A percentile compares a stretch with the other conserved stretches of the same genome.
Evolutionary conservation across 2,797 vertebrate species (phyloP).

Genomic region (Yasuhikotakia modesta): DNA sequence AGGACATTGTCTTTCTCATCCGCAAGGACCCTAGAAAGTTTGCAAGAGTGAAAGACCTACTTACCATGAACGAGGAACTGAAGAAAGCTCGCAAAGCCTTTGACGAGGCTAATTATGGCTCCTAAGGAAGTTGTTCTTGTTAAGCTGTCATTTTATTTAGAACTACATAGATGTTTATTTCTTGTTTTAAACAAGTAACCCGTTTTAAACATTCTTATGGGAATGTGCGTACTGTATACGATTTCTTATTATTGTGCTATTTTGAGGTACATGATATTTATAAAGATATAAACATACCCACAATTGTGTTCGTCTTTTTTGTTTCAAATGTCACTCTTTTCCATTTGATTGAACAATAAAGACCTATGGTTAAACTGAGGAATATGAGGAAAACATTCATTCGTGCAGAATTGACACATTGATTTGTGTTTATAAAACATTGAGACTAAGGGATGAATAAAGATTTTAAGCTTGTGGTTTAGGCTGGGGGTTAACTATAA

Average conservation of each 20-base stretch:
- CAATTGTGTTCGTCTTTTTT: not conserved
- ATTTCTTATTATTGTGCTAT: not conserved
- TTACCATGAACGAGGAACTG: conserved; percentile 98
- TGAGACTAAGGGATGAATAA: not conserved
- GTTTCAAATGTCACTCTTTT: not conserved
- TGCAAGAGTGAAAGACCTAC: conserved; percentile 93
- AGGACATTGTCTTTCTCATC: conserved; percentile 97
- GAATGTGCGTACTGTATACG: not conserved
- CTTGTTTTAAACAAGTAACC: accelerated
- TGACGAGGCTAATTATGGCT: conserved; percentile 96
- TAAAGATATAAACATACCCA: not conserved
- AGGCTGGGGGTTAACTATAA: not conserved
- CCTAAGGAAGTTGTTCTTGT: conserved; percentile 64
- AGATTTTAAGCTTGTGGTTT: not conserved
- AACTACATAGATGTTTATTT: accelerated
- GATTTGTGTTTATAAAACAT: not conserved
- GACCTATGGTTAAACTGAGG: not conserved
- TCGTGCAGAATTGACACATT: not conserved
- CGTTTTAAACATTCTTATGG: not conserved
- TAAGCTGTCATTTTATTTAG: not conserved
- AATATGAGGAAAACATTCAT: not conserved
- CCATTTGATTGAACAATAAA: conserved; percentile 13
- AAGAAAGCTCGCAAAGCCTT: conserved; percentile 96
- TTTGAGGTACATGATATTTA: not conserved
- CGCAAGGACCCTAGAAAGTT: conserved; percentile 96